Base-by-base conservation (phyloP, 2,888 invertebrate genomes). In the Eilema depressum region DNA sequence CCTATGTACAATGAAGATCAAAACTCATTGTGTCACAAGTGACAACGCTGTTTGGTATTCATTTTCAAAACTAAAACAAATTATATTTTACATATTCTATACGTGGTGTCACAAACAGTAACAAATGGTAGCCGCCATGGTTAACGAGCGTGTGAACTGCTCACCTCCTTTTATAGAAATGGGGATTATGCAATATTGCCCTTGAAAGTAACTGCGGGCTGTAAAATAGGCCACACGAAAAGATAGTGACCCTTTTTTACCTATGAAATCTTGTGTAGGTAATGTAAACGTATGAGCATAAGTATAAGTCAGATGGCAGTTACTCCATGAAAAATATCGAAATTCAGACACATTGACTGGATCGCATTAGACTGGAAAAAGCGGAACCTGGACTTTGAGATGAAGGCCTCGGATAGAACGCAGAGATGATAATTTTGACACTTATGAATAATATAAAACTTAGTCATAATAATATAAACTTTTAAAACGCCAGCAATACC, bases 11-110 rank as follows among this genome's bases (percentile, higher is more conserved):
- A n/a, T 2, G 53, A 53, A 53, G 10, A 10, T n/a, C n/a, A n/a
- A n/a, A 53, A 10, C 20, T 10, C n/a, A 20, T 47, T 47, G 20
- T 47, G 47, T 17, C 20, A 59, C 12, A 59, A 59, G 20, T 20
- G 20, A 59, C 23, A 59, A 26, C 25, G 11, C 26, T 14, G 14
- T 25, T 25, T n/a, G 4, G 23, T 25, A 59, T 59, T 63, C 63
- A 37, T 41, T 33, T 62, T n/a, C 64, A 53, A 66, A 60, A 47
- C 17, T 57, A 67, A 70, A 78, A 74, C 71, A 75, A 75, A 78
- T 68, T 73, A 30, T 60, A 14, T 12, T 57, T 53, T 60, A 62
- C 56, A 17, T 23, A 71, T 60, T 47, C 20, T 17, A 12, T 62
- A 26, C 63, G 59, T 60, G 62, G 53, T 69, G 73, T 57, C 68